Evolutionary conservation across 2,113 vertebrate genomes (phyloP), one percentile per base, ranked within the genome.

Genomic region (Mustela lutreola): DNA sequence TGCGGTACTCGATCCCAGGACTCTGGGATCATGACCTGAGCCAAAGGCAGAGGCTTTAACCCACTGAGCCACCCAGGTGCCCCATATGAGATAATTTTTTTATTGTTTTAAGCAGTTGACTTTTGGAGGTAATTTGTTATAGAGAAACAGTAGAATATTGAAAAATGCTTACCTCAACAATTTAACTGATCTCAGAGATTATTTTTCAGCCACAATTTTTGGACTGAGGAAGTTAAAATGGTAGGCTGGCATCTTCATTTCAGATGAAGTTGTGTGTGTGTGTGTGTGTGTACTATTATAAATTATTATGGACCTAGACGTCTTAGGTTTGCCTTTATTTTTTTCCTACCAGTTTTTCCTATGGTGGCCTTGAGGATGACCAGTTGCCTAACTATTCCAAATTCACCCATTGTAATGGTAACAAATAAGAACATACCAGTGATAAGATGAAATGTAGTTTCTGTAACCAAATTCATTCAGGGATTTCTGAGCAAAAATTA

Each of bases 141-240:
- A 89, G 62, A 75, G 71, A 93, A 73, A 92, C 22, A 67, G 2
- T 19, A 88, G 48, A 95, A 42, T 63, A 92, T 16, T 21, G 36
- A 91, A 96, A 93, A 62, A 70, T 73, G 39, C 36, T 94, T 82
- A 82, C 65, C 22, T 86, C 36, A 88, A 80, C 31, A 48, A 91
- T 56, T 63, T 65, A 78, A 60, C 24, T 95, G 24, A 83, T 56
- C 39, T 89, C 11, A 79, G 33, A 83, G 67, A 94, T 76, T 31
- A 73, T 70, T 92, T 94, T 56, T 80, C 56, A 92, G 60, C 65
- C 26, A 45, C 83, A 56, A 67, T 87, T 97, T 96, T 75, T 86
- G 48, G 48, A 81, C 4, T 26, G 28, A 80, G 11, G 26, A 75
- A 91, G 12, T 12, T 58, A 75, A 93, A 78, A 67, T 80, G 50